A percentile compares a stretch with the other conserved stretches of the same genome.
Conservation (phyloP, 1,140 invertebrate species). For the Temnothorax curvispinosus region DNA sequence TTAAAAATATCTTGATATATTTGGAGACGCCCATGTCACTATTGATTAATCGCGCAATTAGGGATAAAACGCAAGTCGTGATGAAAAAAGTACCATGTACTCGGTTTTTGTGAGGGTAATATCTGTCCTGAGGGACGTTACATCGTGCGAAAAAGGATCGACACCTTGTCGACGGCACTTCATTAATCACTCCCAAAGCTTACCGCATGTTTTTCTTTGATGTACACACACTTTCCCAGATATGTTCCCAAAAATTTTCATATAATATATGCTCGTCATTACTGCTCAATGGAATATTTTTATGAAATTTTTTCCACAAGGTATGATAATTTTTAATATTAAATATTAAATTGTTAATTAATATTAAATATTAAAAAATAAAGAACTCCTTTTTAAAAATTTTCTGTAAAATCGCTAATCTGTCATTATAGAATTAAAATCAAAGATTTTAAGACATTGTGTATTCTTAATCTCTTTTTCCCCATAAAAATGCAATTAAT, state of each 20-base stretch:
- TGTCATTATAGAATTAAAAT: not conserved
- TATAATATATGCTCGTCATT: not conserved
- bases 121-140: constrained; percentile 55
- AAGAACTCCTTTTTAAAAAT: not conserved
- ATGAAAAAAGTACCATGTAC: constrained; percentile 21
- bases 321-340: not conserved
- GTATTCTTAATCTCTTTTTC: not conserved
- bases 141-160: constrained; percentile 53
- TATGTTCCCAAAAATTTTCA: constrained; percentile 8
- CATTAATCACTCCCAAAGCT: constrained; percentile 65
- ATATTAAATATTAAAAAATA: not conserved
- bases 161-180: constrained; percentile 63
- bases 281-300: not conserved
- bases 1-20: constrained; percentile 12
- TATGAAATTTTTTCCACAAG: not conserved
- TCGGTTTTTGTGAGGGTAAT: constrained; percentile 34
- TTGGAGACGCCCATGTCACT: not conserved
- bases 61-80: constrained; percentile 16
- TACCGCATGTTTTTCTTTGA: not conserved
- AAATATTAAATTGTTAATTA: not conserved
- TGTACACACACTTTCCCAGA: not conserved
- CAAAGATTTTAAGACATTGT: not conserved
- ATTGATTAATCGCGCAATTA: constrained; percentile 55
- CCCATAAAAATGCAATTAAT: not conserved
- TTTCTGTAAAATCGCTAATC: not conserved